Evolutionary conservation across 2,797 vertebrate species (phyloP).

Genomic region (Myotis findleyi): DNA sequence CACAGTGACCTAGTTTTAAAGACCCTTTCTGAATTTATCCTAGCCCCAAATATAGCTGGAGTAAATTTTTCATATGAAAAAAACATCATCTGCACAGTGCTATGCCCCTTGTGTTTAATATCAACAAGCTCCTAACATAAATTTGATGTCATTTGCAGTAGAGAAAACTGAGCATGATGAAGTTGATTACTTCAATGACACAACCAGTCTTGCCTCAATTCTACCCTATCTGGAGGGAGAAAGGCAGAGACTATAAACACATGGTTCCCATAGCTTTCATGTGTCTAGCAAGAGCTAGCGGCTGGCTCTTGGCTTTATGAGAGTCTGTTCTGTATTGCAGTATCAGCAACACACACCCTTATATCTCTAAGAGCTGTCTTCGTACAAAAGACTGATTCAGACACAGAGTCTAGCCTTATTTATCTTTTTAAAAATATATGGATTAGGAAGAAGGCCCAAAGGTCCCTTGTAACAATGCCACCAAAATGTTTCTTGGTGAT

Average conservation of each 20-base stretch:
- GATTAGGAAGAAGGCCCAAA: background rate
- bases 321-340: background rate
- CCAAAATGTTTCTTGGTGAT: slow-evolving; percentile 4
- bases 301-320: background rate
- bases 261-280: accelerated
- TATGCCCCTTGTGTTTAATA: background rate
- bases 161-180: slow-evolving; percentile 23
- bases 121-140: slow-evolving; percentile 35
- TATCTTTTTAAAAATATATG: background rate
- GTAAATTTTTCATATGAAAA: background rate
- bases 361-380: background rate
- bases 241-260: background rate
- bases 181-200: background rate
- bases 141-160: background rate
- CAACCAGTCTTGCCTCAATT: background rate
- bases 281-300: background rate
- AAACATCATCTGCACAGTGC: background rate
- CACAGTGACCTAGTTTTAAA: background rate
- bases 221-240: background rate
- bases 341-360: background rate
- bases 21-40: background rate
- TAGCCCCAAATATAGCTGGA: background rate
- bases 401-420: background rate
- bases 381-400: background rate
- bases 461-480: background rate